A percentile compares a stretch with the other conserved stretches of the same genome.
Evolutionary conservation across 2,888 invertebrate genomes (phyloP).

Genomic region (Sympetrum striolatum): DNA sequence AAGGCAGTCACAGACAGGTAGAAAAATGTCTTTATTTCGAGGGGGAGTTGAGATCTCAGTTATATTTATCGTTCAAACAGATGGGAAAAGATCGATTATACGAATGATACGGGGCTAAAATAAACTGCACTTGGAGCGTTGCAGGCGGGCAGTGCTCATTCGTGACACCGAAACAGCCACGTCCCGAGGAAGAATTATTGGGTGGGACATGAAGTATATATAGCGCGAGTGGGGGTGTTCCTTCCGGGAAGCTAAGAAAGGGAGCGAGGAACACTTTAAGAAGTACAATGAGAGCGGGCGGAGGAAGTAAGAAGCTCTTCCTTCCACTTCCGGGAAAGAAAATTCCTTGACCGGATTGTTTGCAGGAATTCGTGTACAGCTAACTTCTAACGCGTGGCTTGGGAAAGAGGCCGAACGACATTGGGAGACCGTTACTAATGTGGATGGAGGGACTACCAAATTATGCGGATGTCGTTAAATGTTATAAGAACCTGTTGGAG

Average conservation of each 20-base stretch:
- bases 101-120: background rate
- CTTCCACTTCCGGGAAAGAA: conserved; percentile 8
- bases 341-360: conserved; percentile 28
- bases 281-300: background rate
- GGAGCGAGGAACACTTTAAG: background rate
- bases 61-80: too few relatives aligned
- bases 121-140: background rate
- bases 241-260: conserved; percentile 20
- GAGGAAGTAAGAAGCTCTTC: background rate
- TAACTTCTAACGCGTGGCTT: background rate
- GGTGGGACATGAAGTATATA: background rate
- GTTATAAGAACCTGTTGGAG: background rate
- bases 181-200: background rate
- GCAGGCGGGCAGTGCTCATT: background rate
- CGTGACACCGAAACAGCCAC: too few relatives aligned
- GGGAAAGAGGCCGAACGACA: background rate
- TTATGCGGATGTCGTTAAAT: background rate
- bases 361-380: background rate
- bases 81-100: background rate
- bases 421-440: background rate
- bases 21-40: too few relatives aligned
- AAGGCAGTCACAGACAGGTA: too few relatives aligned
- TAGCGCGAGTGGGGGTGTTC: background rate
- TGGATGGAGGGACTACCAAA: background rate
- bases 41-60: too few relatives aligned